Evolutionary conservation across 2,888 invertebrate species (phyloP), one percentile per base, ranked within the genome.

Genomic region (Deilephila elpenor): DNA sequence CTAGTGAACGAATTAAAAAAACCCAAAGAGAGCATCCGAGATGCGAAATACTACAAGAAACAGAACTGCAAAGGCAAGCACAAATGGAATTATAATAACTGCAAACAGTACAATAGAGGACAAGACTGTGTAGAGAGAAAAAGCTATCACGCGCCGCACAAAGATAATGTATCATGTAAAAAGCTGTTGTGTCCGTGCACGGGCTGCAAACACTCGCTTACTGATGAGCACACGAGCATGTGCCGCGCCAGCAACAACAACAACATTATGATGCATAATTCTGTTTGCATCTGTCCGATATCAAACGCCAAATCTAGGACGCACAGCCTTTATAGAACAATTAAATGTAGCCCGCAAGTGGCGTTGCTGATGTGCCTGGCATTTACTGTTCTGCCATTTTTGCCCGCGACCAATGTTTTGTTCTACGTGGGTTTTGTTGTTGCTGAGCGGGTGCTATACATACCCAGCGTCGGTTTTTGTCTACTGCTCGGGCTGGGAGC

Each of bases 401-500:
- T 99, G 86, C 99, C 99, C 78, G 99, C 99, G 78, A 97, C 98
- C 84, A 99, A 99, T 95, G 95, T 99, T 83, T 97, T 99, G 92
- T 99, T 99, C 95, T 99, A 99, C 92, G 99, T 99, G 76, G 99
- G 99, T 71, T 99, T 99, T 92, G 99, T 99, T 80, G 97, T 99
- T 74, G 99, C 99, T 75, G 99, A 99, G 94, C 96, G 99, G 79
- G 97, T 99, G 79, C 95, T 99, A 79, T 99, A 99, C 94, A 96
- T 99, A 90, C 99, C 99, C 71, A 99, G 98, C 94, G 98, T 99
- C 86, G 99, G 99, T 73, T 98, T 97, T 92, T 99, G 99, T 93
- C 96, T 99, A 83, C 95, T 99, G 79, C 95, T 99, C 76, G 98
- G 97, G 72, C 93, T 97, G 80, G 97, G 98, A 60, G 92, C 96